Percentiles rank a stretch among this genome's conserved stretches.
phyloP scores from a whole-genome alignment of 2,888 invertebrate species.

The Brenthis daphne region DNA sequence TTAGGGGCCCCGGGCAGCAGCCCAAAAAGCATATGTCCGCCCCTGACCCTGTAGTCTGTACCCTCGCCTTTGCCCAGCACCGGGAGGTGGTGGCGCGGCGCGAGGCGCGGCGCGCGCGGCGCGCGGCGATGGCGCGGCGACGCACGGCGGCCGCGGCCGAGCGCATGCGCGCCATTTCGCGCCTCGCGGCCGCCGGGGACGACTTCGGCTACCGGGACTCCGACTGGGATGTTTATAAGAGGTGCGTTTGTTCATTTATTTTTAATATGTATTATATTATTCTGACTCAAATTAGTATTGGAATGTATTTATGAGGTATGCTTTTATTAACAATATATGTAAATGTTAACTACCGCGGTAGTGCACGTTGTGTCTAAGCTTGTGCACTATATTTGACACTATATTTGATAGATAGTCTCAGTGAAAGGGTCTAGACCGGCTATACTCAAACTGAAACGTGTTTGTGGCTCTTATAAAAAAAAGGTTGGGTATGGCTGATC shows the following conservation, averaged over 20 bases:
- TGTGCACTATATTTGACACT: no score
- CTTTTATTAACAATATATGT: not conserved
- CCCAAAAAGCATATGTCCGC: no score
- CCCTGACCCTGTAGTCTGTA: no score
- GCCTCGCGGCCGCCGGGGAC: conserved; percentile 88
- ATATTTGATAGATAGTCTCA: no score
- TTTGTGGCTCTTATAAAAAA: no score
- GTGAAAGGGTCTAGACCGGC: no score
- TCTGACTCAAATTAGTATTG: not conserved
- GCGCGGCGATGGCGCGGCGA: conserved; percentile 93
- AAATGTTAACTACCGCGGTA: not conserved
- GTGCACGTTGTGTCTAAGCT: no score
- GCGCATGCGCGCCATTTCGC: conserved; percentile 96
- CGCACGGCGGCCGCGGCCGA: conserved; percentile 96
- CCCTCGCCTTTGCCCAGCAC: conserved; percentile 67
- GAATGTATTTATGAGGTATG: not conserved
- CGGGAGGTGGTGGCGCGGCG: conserved; percentile 89
- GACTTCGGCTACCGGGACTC: conserved; percentile 97
- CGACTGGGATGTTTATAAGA: conserved; percentile 98
- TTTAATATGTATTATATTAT: not conserved
- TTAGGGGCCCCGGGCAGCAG: no score
- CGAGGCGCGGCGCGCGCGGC: conserved; percentile 88
- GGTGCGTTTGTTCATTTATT: conserved; percentile 59
- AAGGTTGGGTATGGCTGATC: no score
- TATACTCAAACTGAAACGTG: no score